A percentile compares a stretch with the other conserved stretches of the same genome.
Evolutionary conservation across 2,797 vertebrate genomes (phyloP).

Genomic region (Neosilurus hyrtlii): DNA sequence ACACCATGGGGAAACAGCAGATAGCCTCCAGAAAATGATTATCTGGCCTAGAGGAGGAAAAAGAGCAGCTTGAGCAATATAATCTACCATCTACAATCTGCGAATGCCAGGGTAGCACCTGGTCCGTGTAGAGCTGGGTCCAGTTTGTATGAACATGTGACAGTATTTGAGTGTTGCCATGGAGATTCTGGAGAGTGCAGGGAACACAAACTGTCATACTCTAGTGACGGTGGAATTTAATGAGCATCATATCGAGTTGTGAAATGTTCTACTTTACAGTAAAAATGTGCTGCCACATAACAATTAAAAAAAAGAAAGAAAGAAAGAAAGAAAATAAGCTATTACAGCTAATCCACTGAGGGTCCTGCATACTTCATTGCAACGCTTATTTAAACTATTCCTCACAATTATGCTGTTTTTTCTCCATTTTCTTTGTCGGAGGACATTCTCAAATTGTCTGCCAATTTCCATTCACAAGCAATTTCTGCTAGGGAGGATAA

Average conservation of each 20-base stretch:
- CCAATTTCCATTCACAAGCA: neutral
- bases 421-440: neutral
- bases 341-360: constrained; percentile 6
- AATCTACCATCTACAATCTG: constrained; percentile 19
- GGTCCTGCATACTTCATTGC: neutral
- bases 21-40: constrained; percentile 90
- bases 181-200: constrained; percentile 19
- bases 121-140: neutral
- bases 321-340: neutral
- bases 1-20: constrained; percentile 92
- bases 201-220: constrained; percentile 11
- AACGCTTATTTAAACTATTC: constrained; percentile 9
- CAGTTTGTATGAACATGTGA: neutral
- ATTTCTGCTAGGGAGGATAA: neutral
- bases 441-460: neutral
- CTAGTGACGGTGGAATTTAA: constrained; percentile 3
- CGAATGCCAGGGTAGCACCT: constrained; percentile 9
- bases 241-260: constrained; percentile 9
- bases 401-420: neutral
- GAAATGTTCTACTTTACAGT: neutral
- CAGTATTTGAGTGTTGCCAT: constrained; percentile 26
- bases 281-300: constrained; percentile 15
- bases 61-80: constrained; percentile 27
- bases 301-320: constrained; percentile 9
- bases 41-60: constrained; percentile 78